Percentiles rank a stretch among this genome's conserved stretches.
Conservation (phyloP, 2,113 vertebrate species). For the Dissostichus mawsoni region DNA sequence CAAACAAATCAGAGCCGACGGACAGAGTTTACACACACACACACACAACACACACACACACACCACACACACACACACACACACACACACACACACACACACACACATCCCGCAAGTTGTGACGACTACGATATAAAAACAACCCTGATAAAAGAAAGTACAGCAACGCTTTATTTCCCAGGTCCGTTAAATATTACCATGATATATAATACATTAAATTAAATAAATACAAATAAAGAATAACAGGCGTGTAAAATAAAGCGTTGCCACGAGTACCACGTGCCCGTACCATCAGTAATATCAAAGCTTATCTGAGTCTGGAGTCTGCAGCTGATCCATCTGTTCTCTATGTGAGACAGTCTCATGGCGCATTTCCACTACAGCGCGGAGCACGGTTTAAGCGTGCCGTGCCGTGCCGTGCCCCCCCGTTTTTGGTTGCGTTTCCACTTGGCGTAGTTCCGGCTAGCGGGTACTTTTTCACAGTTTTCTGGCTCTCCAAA, state of each 20-base stretch:
- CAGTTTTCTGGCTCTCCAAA: no score
- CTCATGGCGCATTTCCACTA: no score
- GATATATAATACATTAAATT: no score
- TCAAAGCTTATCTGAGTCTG: slow-evolving; percentile 55
- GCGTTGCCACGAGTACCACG: slow-evolving; percentile 45
- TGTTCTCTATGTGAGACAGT: slow-evolving; percentile 34
- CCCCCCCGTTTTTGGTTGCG: no score
- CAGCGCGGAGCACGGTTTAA: no score
- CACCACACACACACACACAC: no score
- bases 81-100: no score
- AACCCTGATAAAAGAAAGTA: slow-evolving; percentile 55
- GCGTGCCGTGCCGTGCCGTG: no score
- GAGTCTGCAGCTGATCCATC: slow-evolving; percentile 34
- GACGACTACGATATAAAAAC: slow-evolving; percentile 57
- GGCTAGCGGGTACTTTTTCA: no score
- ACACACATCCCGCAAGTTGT: slow-evolving; percentile 25
- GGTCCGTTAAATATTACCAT: neutral
- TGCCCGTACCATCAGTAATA: slow-evolving; percentile 56
- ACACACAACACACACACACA: no score
- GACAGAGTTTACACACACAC: slow-evolving; percentile 50
- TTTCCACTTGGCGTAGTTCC: no score
- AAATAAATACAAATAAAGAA: neutral
- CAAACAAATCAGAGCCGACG: slow-evolving; percentile 42
- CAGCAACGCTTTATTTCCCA: slow-evolving; percentile 13
- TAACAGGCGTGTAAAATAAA: slow-evolving; percentile 37